Evolutionary conservation across 64 coral and sea anemone genomes (phyloP).

Genomic region (Hydrozoanthus tunicans): DNA sequence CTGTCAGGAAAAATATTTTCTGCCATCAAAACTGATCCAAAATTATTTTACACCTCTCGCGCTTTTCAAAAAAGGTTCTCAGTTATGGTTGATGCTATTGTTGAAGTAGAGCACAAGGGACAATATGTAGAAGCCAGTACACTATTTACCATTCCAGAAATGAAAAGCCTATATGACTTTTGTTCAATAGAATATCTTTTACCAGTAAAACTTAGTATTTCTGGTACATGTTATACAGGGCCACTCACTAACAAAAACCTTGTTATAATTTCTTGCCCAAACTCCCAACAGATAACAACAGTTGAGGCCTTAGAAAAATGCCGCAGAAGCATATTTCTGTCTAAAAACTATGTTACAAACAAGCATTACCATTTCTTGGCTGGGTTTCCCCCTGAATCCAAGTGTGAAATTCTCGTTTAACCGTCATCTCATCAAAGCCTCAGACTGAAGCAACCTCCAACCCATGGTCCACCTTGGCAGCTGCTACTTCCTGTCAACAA

Average conservation of each 20-base stretch:
- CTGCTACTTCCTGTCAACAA: conserved; percentile 32
- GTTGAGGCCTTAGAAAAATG: conserved; percentile 27
- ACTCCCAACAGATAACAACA: conserved; percentile 19
- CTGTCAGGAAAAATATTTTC: neutral
- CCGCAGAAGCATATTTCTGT: conserved; percentile 21
- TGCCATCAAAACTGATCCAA: neutral
- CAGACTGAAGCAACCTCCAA: conserved; percentile 44
- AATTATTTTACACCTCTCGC: neutral
- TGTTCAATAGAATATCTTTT: conserved; percentile 30
- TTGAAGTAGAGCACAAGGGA: conserved; percentile 7
- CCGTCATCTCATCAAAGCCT: conserved; percentile 16
- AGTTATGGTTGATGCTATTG: conserved; percentile 24
- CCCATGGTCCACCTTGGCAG: conserved; percentile 35
- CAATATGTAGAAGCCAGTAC: neutral
- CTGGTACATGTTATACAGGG: neutral
- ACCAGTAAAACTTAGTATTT: conserved; percentile 24
- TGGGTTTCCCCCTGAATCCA: conserved; percentile 64
- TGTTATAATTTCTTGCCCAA: conserved; percentile 6
- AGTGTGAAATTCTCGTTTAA: conserved; percentile 17
- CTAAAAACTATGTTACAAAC: conserved; percentile 40
- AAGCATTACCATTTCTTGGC: conserved; percentile 27
- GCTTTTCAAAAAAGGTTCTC: conserved; percentile 21
- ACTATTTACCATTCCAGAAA: conserved; percentile 19
- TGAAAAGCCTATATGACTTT: neutral
- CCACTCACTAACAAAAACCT: conserved; percentile 16